Evolutionary conservation across 37 sponge, comb jelly and placozoan genomes (phyloP).

Genomic region (Beroe forskalii): DNA sequence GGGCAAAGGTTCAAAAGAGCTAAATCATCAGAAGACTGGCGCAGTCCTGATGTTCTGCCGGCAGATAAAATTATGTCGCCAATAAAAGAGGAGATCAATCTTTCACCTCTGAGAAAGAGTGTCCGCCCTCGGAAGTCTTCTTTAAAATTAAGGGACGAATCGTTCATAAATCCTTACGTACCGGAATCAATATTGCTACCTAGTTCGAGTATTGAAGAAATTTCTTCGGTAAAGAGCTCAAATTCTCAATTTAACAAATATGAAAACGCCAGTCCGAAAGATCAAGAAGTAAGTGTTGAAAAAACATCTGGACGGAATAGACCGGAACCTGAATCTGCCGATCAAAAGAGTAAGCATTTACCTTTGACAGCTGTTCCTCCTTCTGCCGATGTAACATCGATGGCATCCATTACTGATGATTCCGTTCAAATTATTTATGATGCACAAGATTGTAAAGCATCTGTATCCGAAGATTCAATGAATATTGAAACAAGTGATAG

Average conservation of each 20-base stretch:
- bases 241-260: too few relatives aligned
- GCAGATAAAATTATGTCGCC: slow-evolving; percentile 20
- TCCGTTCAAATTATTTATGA: too few relatives aligned
- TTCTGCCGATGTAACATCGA: too few relatives aligned
- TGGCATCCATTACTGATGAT: too few relatives aligned
- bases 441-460: too few relatives aligned
- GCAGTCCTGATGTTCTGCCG: neutral
- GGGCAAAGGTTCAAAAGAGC: neutral
- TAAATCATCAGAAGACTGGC: slow-evolving; percentile 15
- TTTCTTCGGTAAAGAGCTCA: neutral
- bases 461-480: neutral
- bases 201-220: neutral
- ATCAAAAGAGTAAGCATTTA: neutral
- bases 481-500: neutral
- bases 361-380: neutral
- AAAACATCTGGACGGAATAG: neutral
- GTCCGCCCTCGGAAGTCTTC: slow-evolving; percentile 17
- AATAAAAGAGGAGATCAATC: neutral
- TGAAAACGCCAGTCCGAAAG: too few relatives aligned
- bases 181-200: neutral
- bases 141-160: slow-evolving; percentile 24
- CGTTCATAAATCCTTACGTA: neutral
- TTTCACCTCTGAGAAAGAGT: slow-evolving; percentile 4
- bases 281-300: neutral
- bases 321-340: neutral